Evolutionary conservation across 1,140 invertebrate genomes (phyloP).

Genomic region (Hyles euphorbiae): DNA sequence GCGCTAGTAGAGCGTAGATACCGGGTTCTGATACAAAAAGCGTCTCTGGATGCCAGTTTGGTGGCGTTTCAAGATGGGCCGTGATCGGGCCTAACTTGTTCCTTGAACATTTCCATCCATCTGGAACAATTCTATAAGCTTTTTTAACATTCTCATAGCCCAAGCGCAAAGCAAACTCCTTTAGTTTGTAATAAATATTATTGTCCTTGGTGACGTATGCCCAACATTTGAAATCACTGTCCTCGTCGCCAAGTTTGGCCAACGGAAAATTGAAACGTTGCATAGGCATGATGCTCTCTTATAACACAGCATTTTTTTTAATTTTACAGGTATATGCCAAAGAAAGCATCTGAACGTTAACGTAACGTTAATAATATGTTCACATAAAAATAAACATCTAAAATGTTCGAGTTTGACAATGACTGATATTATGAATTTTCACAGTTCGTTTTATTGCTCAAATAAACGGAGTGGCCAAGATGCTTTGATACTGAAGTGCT

Average conservation of each 20-base stretch:
- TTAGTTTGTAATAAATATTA: conserved; percentile 17
- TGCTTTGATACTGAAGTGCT: conserved; percentile 16
- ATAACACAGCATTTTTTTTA: conserved; percentile 11
- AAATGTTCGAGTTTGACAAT: conserved; percentile 20
- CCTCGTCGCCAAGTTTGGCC: conserved; percentile 18
- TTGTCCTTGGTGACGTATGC: conserved; percentile 17
- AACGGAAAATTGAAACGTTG: conserved; percentile 18
- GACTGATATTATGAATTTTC: conserved; percentile 13
- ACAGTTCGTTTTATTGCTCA: conserved; percentile 13
- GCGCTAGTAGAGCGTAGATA: conserved; percentile 19
- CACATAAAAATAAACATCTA: conserved; percentile 19
- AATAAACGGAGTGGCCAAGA: conserved; percentile 15
- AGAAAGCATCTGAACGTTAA: conserved; percentile 16
- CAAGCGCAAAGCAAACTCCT: conserved; percentile 15
- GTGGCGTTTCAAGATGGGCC: conserved; percentile 15
- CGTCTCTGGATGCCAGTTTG: conserved; percentile 19
- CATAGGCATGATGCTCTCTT: conserved; percentile 18
- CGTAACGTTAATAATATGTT: conserved; percentile 20
- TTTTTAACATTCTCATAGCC: conserved; percentile 5
- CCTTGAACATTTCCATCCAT: conserved; percentile 14
- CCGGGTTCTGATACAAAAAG: conserved; percentile 18
- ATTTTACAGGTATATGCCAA: conserved; percentile 22
- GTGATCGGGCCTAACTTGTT: conserved; percentile 19
- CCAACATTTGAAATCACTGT: conserved; percentile 16
- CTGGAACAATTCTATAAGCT: conserved; percentile 3